phyloP scores from a whole-genome alignment of 1,140 invertebrate species.

The Pomacea maculata region DNA sequence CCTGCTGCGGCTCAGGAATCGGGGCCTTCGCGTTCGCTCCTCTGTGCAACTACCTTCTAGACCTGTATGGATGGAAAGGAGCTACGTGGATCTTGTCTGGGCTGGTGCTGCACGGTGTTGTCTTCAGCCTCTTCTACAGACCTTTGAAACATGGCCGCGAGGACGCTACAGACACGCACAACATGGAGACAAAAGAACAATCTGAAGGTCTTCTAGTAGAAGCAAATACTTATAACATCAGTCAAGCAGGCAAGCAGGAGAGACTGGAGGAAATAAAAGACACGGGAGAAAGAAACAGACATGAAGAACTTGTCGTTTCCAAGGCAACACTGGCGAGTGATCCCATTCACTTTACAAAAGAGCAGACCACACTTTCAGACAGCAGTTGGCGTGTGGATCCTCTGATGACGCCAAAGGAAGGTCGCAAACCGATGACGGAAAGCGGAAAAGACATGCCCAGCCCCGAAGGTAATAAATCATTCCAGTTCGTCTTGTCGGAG shows the following conservation, averaged over 20 bases:
- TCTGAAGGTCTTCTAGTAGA: background rate
- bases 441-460: no score
- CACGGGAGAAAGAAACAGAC: no score
- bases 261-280: background rate
- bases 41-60: constrained; percentile 73
- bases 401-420: no score
- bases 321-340: no score
- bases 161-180: background rate
- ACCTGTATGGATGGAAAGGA: constrained; percentile 75
- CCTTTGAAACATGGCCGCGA: constrained; percentile 68
- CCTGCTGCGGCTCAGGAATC: constrained; percentile 94
- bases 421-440: no score
- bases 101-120: constrained; percentile 78
- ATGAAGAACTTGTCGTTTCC: no score
- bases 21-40: constrained; percentile 79
- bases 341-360: no score
- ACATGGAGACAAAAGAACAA: background rate
- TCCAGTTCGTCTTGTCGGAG: no score
- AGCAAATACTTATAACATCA: background rate
- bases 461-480: no score
- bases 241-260: constrained; percentile 25
- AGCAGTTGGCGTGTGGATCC: no score
- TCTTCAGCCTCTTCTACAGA: constrained; percentile 83
- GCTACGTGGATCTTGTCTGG: constrained; percentile 83
- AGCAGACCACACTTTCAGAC: no score